phyloP scores from a whole-genome alignment of 1,140 invertebrate genomes.

The Drosophila bifasciata region DNA sequence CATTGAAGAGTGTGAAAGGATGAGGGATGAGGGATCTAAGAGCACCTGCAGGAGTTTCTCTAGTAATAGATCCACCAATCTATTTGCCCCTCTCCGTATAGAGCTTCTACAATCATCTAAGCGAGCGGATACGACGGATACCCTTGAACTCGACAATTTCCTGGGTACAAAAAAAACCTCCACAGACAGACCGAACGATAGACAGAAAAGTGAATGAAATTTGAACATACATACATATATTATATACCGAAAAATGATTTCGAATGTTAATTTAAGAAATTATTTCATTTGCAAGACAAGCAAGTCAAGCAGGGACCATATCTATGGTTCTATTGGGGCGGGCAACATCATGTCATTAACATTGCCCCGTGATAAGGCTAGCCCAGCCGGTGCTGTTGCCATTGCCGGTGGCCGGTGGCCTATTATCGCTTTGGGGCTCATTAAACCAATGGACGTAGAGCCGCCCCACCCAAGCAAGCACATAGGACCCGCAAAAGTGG shows the following conservation, averaged over 20 bases:
- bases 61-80: no score
- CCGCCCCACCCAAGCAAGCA: not conserved
- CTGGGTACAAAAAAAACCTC: no score
- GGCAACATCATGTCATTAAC: constrained; percentile 77
- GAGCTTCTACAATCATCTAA: no score
- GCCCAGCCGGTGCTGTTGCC: no score
- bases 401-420: not conserved
- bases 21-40: no score
- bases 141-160: no score
- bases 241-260: constrained; percentile 8
- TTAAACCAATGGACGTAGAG: constrained; percentile 44
- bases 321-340: constrained; percentile 21
- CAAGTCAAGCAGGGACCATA: constrained; percentile 31
- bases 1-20: constrained; percentile 7
- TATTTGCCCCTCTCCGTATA: no score
- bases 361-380: constrained; percentile 55
- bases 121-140: no score
- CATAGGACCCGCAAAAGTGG: constrained; percentile 17
- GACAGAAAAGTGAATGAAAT: no score
- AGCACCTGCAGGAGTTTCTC: no score
- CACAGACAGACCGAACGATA: no score
- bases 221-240: not conserved
- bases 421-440: constrained; percentile 56
- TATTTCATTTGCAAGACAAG: constrained; percentile 64
- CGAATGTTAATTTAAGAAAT: constrained; percentile 77